Base-by-base conservation (phyloP, 2,797 vertebrate genomes). In the Myioborus miniatus region DNA sequence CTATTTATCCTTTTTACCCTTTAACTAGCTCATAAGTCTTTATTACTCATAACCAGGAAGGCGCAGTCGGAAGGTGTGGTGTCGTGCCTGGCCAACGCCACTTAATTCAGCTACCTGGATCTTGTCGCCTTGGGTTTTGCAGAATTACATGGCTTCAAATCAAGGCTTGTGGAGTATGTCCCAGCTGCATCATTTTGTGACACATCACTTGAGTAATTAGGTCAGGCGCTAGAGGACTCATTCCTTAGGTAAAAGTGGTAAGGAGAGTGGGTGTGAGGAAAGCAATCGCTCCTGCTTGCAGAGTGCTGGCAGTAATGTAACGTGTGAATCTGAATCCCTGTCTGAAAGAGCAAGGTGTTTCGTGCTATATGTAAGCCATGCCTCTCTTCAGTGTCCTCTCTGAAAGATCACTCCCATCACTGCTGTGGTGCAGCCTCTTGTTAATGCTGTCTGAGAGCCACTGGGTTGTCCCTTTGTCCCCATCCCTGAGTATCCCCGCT, bases 81-180 rank as follows among this genome's bases (percentile, higher is more conserved):
- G 6, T 29, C 2, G 0, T 59, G 78, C 83, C 85, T 3, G 15
- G 77, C 87, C 75, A 64, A 0, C 0, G 0, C 85, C 3, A 15
- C 67, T 72, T 91, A 63, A 64, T 93, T 90, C 85, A 80, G 77
- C 74, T 74, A 3, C 87, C 53, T 74, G 94, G 77, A 74, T 94
- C 83, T 90, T 50, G 41, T 93, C 0, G 7, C 91, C 93, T 94
- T 91, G 91, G 81, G 86, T 95, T 96, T 95, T 93, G 53, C 41
- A 79, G 90, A 87, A 90, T 91, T 87, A 27, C 78, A 34, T 27
- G 58, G 85, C 80, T 94, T 91, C 83, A 82, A 47, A 94, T 95
- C 53, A 80, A 64, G 83, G 67, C 70, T 58, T 84, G 80, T 58
- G 63, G 53, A 84, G 13, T 74, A 20, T 79, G 60, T 93, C 52